Evolutionary conservation across 1,140 invertebrate genomes (phyloP).

Genomic region (Apolygus lucorum): DNA sequence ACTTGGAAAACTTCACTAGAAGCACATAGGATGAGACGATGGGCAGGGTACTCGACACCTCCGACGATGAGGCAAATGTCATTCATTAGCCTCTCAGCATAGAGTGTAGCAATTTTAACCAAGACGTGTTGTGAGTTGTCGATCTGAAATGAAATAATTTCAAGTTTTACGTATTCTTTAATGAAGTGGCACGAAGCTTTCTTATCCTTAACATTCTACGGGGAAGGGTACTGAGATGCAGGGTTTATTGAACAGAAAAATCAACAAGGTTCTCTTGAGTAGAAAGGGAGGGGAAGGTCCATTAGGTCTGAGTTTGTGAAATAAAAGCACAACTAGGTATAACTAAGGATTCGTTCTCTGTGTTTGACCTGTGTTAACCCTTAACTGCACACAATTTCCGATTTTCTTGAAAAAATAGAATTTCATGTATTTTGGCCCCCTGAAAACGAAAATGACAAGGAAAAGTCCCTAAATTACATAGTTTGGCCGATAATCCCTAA

Average conservation of each 20-base stretch:
- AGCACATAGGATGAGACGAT: slow-evolving; percentile 85
- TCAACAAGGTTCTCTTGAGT: background rate
- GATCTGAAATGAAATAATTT: slow-evolving; percentile 45
- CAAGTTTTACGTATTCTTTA: background rate
- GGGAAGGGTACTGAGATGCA: background rate
- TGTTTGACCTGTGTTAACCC: no score
- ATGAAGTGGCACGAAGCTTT: background rate
- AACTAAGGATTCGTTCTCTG: no score
- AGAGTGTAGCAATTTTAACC: slow-evolving; percentile 69
- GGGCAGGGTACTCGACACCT: slow-evolving; percentile 71
- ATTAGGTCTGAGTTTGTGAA: background rate
- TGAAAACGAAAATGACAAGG: no score
- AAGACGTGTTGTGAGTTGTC: slow-evolving; percentile 72
- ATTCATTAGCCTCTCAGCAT: slow-evolving; percentile 75
- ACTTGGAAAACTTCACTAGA: slow-evolving; percentile 93
- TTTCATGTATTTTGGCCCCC: no score
- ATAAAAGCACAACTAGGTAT: background rate
- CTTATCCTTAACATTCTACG: background rate
- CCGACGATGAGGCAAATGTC: slow-evolving; percentile 75
- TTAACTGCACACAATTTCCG: no score
- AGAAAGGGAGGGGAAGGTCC: background rate
- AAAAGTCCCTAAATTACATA: no score
- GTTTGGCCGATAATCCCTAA: no score
- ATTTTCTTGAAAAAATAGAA: no score
- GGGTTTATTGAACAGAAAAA: background rate